Evolutionary conservation across 2,888 invertebrate genomes (phyloP).

Genomic region (Linnaemya vulpina): DNA sequence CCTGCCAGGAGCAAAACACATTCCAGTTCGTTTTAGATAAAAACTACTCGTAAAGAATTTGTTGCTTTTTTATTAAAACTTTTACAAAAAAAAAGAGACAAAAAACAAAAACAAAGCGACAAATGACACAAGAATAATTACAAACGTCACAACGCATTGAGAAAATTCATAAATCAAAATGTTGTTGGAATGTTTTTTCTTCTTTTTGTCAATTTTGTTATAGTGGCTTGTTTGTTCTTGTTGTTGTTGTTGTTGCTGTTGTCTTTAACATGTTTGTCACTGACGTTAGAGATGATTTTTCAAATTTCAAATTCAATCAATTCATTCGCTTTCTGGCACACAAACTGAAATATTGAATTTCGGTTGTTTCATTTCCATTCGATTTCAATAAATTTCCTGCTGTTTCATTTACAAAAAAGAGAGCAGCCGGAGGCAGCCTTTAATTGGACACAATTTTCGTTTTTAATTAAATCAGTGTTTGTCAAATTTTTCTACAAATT

Average conservation of each 20-base stretch:
- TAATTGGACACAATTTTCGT: constrained; percentile 1
- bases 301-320: constrained; percentile 56
- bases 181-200: background rate
- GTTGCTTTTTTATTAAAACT: constrained; percentile 33
- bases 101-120: too few species aligned
- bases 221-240: constrained; percentile 18
- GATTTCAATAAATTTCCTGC: constrained; percentile 4
- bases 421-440: background rate
- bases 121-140: constrained; percentile 81
- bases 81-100: constrained; percentile 52
- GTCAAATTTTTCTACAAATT: too few species aligned
- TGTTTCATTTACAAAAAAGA: constrained; percentile 7
- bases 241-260: constrained; percentile 32
- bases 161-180: constrained; percentile 80
- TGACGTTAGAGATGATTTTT: constrained; percentile 46
- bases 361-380: constrained; percentile 31
- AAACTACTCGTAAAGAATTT: background rate
- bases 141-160: constrained; percentile 81
- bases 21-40: constrained; percentile 21
- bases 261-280: constrained; percentile 55
- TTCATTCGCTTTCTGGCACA: constrained; percentile 28
- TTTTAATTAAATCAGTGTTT: background rate
- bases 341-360: constrained; percentile 40
- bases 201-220: background rate
- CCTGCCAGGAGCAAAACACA: constrained; percentile 37